Percentiles rank a stretch among this genome's conserved stretches.
These are phyloP conservation scores for Cricetomys ansorgei DNA, from an alignment of 2,113 vertebrate species.

Conservation along the genomic window DNA sequence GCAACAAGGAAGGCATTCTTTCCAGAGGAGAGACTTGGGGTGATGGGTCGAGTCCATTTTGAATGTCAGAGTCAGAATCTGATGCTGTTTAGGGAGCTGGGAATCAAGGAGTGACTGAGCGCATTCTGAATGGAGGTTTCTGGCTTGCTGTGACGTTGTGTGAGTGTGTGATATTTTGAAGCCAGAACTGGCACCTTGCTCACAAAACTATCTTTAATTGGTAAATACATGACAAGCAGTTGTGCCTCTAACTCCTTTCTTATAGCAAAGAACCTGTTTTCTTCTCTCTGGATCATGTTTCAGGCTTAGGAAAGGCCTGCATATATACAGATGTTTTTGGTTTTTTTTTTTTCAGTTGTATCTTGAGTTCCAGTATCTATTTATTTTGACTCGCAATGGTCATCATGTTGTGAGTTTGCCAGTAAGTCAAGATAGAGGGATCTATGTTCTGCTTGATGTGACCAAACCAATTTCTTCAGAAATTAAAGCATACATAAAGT, in stretches of 20 bases:
- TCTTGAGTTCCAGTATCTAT: not conserved
- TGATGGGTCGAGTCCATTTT: accelerated
- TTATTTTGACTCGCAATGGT: conserved; percentile 36
- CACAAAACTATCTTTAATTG: not conserved
- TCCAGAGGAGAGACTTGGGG: not conserved
- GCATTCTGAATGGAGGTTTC: not conserved
- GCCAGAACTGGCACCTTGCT: not conserved
- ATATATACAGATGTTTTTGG: accelerated
- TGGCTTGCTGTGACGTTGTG: accelerated
- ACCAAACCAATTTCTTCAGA: conserved; percentile 55
- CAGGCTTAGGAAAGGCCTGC: not conserved
- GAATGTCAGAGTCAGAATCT: not conserved
- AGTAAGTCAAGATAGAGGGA: conserved; percentile 52
- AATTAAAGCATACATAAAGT: conserved; percentile 56
- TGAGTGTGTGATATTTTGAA: not conserved
- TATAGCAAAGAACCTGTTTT: not conserved
- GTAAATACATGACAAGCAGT: not conserved
- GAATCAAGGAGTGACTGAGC: not conserved
- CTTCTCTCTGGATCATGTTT: not conserved
- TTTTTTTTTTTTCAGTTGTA: not conserved
- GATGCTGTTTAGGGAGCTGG: not conserved
- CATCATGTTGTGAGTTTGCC: not conserved
- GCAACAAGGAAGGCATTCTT: conserved; percentile 68
- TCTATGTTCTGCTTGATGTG: conserved; percentile 47
- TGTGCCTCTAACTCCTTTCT: accelerated